Base-by-base conservation (phyloP, 2,888 invertebrate species). In the Stenotaenia linearis region DNA sequence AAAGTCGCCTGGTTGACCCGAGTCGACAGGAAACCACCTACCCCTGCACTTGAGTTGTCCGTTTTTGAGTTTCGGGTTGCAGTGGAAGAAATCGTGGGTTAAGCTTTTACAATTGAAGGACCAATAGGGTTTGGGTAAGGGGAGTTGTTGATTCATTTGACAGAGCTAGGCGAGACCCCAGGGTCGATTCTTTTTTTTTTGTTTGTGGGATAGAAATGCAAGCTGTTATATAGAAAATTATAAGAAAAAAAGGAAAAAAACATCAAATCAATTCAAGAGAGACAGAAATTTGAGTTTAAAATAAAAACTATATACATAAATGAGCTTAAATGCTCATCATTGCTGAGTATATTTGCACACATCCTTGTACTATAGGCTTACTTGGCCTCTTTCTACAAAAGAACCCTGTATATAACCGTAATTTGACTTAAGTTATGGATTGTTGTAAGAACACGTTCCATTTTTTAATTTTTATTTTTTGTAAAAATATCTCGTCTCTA, bases 351-450 rank as follows among this genome's bases (percentile, higher is more conserved):
- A 69, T 69, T 69, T 69, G 69, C 69, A 69, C 69, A 69, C 69
- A 69, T 69, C 69, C 69, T 69, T 69, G 4, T 69, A 28, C 69
- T 69, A 69, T 15, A 28, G 69, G 69, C 69, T n/a, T 15, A 28
- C n/a, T 28, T 69, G 69, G 69, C 69, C 69, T 69, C 50, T 69
- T 61, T 28, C 69, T 69, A 69, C 69, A 69, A 69, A 69, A 69
- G 9, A 69, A 69, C 69, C 69, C 69, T 69, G 69, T 69, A 69
- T 69, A 69, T 69, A 69, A 69, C 69, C 69, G 69, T 69, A 69
- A 69, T 69, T 69, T 69, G 69, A 69, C 69, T 69, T 69, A 69
- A 69, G 23, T 69, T 69, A 28, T 69, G 69, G 69, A 69, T 69
- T 10, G 69, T 69, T 25, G 25, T 69, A 28, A 69, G 69, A 69